phyloP scores from a whole-genome alignment of 2,888 invertebrate genomes.

The Nineta flava region DNA sequence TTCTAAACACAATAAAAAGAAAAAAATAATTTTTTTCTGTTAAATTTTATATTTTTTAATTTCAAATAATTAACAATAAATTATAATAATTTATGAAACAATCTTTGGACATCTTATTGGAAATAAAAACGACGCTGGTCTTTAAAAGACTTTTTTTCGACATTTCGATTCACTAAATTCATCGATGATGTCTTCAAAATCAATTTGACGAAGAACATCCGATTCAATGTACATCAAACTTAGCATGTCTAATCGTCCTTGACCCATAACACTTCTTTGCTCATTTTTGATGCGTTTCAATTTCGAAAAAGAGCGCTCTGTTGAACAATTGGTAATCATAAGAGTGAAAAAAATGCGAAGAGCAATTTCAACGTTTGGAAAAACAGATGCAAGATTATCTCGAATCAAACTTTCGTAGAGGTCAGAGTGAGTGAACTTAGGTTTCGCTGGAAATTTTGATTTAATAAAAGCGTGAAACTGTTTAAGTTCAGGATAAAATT shows the following conservation, averaged over 20 bases:
- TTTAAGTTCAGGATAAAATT: constrained; percentile 5
- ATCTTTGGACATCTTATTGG: too few relatives aligned
- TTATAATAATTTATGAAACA: too few relatives aligned
- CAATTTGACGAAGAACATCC: not conserved
- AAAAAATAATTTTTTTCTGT: too few relatives aligned
- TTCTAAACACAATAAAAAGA: too few relatives aligned
- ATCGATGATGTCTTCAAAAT: not conserved
- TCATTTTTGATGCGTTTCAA: not conserved
- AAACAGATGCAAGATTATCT: constrained; percentile 8
- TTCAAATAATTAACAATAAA: too few relatives aligned
- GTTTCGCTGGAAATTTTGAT: constrained; percentile 3
- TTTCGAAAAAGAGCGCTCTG: constrained; percentile 2
- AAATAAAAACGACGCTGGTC: too few relatives aligned
- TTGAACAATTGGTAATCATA: constrained; percentile 6
- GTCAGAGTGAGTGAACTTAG: constrained; percentile 7
- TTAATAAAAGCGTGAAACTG: constrained; percentile 7
- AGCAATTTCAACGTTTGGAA: constrained; percentile 8
- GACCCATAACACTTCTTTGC: not conserved
- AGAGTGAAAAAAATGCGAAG: constrained; percentile 5
- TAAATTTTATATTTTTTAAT: too few relatives aligned
- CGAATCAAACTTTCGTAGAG: constrained; percentile 8
- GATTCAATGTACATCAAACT: not conserved
- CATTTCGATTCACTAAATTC: not conserved
- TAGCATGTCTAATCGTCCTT: not conserved
- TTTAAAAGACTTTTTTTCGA: not conserved